Conservation (phyloP, 2,888 invertebrate species). For the Diplolepis rosae region DNA sequence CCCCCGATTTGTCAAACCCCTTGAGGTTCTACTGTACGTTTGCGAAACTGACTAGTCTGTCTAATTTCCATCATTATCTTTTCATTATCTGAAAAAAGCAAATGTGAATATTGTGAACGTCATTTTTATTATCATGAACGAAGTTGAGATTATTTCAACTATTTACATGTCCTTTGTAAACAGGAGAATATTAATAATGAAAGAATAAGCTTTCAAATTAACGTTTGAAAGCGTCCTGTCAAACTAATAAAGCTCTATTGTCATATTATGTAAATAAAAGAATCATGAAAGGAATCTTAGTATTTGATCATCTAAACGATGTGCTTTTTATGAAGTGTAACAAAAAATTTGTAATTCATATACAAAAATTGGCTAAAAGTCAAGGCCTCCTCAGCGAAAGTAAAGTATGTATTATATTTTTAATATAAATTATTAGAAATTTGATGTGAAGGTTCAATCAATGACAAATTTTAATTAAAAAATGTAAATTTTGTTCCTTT, state of each 20-base stretch:
- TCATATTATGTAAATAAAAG: constrained; percentile 16
- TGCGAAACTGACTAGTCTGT: background rate
- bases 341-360: constrained; percentile 77
- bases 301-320: constrained; percentile 84
- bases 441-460: background rate
- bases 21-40: too few species aligned
- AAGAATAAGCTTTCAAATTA: constrained; percentile 4
- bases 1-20: too few species aligned
- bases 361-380: constrained; percentile 74
- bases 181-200: constrained; percentile 26
- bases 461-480: background rate
- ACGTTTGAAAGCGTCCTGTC: background rate
- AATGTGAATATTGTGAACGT: constrained; percentile 25
- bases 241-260: background rate
- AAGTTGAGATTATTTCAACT: background rate
- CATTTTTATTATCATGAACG: constrained; percentile 14
- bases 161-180: background rate
- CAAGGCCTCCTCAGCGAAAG: constrained; percentile 73
- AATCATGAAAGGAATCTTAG: constrained; percentile 81
- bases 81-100: background rate
- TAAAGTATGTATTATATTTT: constrained; percentile 61
- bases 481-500: background rate
- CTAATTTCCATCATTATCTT: too few species aligned
- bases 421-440: background rate
- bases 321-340: constrained; percentile 83